Evolutionary conservation across 2,888 invertebrate species (phyloP).

Genomic region (Branchipolynoe longqiensis): DNA sequence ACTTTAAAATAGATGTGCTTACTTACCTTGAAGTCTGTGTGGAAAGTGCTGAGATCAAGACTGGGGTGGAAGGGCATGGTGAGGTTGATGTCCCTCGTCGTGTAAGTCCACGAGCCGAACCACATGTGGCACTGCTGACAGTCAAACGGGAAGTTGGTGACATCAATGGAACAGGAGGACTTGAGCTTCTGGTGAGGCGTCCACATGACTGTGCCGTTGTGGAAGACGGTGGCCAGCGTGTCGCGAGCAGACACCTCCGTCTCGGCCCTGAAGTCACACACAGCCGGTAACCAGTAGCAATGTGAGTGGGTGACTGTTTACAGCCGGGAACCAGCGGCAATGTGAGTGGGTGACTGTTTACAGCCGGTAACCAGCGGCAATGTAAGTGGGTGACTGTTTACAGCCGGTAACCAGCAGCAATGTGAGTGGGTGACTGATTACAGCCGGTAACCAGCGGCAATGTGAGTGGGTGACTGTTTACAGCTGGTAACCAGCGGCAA

Average conservation of each 20-base stretch:
- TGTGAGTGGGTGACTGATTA: no score
- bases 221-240: conserved; percentile 61
- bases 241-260: conserved; percentile 47
- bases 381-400: no score
- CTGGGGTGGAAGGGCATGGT: conserved; percentile 59
- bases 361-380: no score
- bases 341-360: no score
- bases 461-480: no score
- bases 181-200: conserved; percentile 61
- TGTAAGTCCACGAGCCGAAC: conserved; percentile 68
- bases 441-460: no score
- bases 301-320: no score
- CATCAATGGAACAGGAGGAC: conserved; percentile 63
- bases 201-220: conserved; percentile 62
- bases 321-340: no score
- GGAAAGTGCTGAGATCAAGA: conserved; percentile 65
- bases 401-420: no score
- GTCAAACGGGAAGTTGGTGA: conserved; percentile 65
- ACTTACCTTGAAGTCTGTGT: conserved; percentile 61
- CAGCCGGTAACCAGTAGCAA: no score
- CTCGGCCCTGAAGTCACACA: conserved; percentile 57
- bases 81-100: conserved; percentile 61
- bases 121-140: conserved; percentile 64
- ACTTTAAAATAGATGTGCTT: no score
- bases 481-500: no score